These are phyloP conservation scores for Blastomussa wellsi DNA, from an alignment of 92 coral and sea anemone genomes.

Conservation along the genomic window DNA sequence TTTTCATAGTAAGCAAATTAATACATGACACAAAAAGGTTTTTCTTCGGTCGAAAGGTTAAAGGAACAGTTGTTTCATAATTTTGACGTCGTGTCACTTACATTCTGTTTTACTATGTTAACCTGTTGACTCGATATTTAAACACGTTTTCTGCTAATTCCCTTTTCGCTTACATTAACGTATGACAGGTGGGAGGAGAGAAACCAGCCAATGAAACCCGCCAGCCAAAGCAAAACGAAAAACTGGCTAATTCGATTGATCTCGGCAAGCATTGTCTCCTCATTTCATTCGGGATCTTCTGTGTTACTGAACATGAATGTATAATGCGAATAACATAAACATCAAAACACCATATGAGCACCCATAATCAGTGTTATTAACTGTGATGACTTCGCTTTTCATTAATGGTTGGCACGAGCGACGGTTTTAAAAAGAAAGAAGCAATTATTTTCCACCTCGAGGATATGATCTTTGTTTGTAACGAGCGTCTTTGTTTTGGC, in stretches of 20 bases:
- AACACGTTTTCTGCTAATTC: conserved; percentile 14
- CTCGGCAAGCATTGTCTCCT: background rate
- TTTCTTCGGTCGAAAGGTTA: conserved; percentile 1
- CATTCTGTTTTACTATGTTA: conserved; percentile 3
- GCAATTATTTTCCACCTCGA: conserved; percentile 20
- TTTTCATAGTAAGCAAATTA: background rate
- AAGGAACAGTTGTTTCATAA: conserved; percentile 15
- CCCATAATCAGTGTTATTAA: background rate
- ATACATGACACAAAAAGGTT: background rate
- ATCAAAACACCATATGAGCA: background rate
- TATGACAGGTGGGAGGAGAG: conserved; percentile 19
- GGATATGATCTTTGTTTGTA: conserved; percentile 31
- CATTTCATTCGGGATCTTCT: background rate
- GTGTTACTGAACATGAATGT: background rate
- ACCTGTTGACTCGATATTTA: background rate
- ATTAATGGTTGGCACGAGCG: conserved; percentile 15
- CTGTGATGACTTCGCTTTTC: background rate
- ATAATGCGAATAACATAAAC: background rate
- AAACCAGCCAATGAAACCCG: background rate
- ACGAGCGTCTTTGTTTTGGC: conserved; percentile 16
- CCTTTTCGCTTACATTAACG: conserved; percentile 22
- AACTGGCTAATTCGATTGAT: conserved; percentile 15
- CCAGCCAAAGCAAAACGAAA: background rate
- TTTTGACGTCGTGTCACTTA: conserved; percentile 29
- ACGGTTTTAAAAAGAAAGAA: conserved; percentile 13